These are phyloP conservation scores for Leptogaster cylindrica DNA, from an alignment of 2,888 invertebrate genomes.

Conservation along the genomic window DNA sequence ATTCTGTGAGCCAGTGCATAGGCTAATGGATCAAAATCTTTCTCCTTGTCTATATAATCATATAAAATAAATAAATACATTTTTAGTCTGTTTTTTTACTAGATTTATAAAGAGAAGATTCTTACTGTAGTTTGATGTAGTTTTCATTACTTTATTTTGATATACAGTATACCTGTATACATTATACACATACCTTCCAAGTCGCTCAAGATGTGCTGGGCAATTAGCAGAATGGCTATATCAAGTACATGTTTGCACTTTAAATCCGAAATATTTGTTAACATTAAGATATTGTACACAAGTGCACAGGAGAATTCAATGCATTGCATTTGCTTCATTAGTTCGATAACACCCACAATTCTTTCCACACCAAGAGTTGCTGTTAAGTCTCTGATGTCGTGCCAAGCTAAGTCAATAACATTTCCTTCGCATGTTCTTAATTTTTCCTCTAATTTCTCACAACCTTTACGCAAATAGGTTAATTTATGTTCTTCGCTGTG, in stretches of 20 bases:
- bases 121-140: too few species aligned
- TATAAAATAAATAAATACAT: too few species aligned
- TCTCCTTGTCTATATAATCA: too few species aligned
- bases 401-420: constrained; percentile 53
- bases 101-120: too few species aligned
- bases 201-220: constrained; percentile 55
- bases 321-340: constrained; percentile 55
- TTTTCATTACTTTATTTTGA: constrained; percentile 50
- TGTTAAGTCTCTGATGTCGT: constrained; percentile 54
- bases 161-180: neutral
- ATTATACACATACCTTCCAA: constrained; percentile 42
- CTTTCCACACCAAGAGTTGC: constrained; percentile 52
- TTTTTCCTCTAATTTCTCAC: too few species aligned
- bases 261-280: constrained; percentile 52
- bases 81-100: too few species aligned
- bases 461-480: neutral
- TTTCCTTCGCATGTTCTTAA: too few species aligned
- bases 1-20: too few species aligned
- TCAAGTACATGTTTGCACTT: constrained; percentile 55
- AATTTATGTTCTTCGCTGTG: too few species aligned
- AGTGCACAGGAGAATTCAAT: constrained; percentile 57
- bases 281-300: constrained; percentile 53
- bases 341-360: constrained; percentile 52
- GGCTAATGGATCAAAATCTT: too few species aligned
- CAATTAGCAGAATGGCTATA: constrained; percentile 55